A percentile compares a stretch with the other conserved stretches of the same genome.
phyloP scores from a whole-genome alignment of 2,888 invertebrate genomes.

The Pseudoips prasinana region DNA sequence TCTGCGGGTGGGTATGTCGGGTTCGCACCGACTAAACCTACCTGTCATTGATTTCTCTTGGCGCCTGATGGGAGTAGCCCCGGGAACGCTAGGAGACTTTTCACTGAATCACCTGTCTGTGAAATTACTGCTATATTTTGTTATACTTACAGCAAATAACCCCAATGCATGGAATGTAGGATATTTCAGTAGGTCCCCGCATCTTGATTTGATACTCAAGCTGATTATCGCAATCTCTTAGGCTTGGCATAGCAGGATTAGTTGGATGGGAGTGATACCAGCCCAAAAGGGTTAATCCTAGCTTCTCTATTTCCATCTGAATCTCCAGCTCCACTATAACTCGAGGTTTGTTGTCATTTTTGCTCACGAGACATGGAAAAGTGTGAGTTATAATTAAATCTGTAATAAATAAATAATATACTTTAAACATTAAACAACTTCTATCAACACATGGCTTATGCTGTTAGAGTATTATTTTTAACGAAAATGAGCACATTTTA shows the following conservation, averaged over 20 bases:
- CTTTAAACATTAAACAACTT: not conserved
- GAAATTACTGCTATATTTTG: too few species aligned
- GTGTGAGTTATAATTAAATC: constrained; percentile 93
- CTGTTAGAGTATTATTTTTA: too few species aligned
- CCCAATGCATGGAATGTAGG: constrained; percentile 96
- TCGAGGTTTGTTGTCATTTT: constrained; percentile 89
- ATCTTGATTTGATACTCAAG: constrained; percentile 97
- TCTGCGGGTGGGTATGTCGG: too few species aligned
- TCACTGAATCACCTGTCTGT: too few species aligned
- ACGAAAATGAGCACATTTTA: too few species aligned
- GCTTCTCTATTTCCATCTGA: constrained; percentile 90
- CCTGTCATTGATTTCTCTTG: too few species aligned
- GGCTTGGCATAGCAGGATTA: constrained; percentile 92
- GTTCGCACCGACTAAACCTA: too few species aligned
- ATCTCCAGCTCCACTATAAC: constrained; percentile 91
- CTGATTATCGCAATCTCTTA: constrained; percentile 95
- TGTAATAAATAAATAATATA: constrained; percentile 64
- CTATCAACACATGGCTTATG: too few species aligned
- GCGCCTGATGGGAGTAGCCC: too few species aligned
- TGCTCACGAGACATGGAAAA: constrained; percentile 92
- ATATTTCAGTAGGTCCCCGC: constrained; percentile 94
- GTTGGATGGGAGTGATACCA: constrained; percentile 98
- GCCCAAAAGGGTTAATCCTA: constrained; percentile 91
- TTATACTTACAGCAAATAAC: constrained; percentile 93
- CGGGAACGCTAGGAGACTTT: too few species aligned